Evolutionary conservation across 2,888 invertebrate genomes (phyloP), one percentile per base, ranked within the genome.

Genomic region (Holacanthella duospinosa): DNA sequence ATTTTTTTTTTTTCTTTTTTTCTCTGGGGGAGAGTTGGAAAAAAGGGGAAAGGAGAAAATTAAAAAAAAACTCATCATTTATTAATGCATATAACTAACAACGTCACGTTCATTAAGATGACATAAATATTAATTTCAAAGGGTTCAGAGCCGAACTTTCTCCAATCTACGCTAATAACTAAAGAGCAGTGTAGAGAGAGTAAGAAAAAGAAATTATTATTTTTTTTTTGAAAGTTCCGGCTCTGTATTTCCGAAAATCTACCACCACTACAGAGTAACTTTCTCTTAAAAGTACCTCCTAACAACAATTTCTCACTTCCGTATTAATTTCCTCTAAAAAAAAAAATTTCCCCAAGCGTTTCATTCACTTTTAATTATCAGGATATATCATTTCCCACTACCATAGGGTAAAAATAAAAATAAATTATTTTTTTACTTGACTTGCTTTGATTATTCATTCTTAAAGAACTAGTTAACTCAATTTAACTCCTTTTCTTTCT

Each of bases 101-200:
- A 58, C 55, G 64, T 70, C 69, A 70, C 69, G 66, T 70, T 69
- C 69, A 70, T 70, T 70, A 70, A 70, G 66, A 67, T 66, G 69
- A 67, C 69, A 70, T 68, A 69, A 69, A 69, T 69, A 68, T 68
- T 66, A 48, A 48, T 48, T 43, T 26, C 55, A 56, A 28, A 28
- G 9, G 43, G 36, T 53, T 26, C 21, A 43, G 53, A 55, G 43
- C 56, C 43, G 43, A 55, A 29, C 48, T 48, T 29, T 36, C 36
- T 36, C n/a, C n/a, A n/a, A n/a, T n/a, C n/a, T n/a, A n/a, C n/a
- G n/a, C n/a, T n/a, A n/a, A n/a, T n/a, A n/a, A n/a, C n/a, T n/a
- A n/a, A n/a, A n/a, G n/a, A n/a, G n/a, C n/a, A n/a, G n/a, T n/a
- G n/a, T n/a, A n/a, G n/a, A n/a, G n/a, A n/a, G n/a, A n/a, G n/a